A percentile compares a stretch with the other conserved stretches of the same genome.
phyloP scores from a whole-genome alignment of 2,888 invertebrate genomes.

The Machimus rusticus region DNA sequence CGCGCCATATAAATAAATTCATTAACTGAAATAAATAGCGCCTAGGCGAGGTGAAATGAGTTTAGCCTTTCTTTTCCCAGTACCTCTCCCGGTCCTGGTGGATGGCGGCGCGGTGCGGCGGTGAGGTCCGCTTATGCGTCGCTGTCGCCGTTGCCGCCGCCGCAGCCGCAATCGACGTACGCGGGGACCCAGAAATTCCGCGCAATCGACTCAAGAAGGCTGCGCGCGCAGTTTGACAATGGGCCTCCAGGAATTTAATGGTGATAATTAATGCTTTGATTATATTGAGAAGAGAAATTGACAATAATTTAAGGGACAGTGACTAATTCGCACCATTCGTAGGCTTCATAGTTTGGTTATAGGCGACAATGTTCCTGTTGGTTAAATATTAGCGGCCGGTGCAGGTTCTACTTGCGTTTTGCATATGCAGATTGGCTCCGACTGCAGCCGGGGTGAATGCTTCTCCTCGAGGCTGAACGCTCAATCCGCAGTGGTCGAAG shows the following conservation, averaged over 20 bases:
- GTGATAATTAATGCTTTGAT: slow-evolving; percentile 34
- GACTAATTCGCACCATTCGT: slow-evolving; percentile 27
- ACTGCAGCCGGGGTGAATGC: not conserved
- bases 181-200: not conserved
- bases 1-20: slow-evolving; percentile 20
- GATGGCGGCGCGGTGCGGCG: not conserved
- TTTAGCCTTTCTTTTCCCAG: not conserved
- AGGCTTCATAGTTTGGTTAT: slow-evolving; percentile 25
- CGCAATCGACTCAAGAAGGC: not conserved
- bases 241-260: slow-evolving; percentile 22
- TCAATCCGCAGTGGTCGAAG: not conserved
- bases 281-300: slow-evolving; percentile 29
- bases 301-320: slow-evolving; percentile 28
- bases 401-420: not conserved
- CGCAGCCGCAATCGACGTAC: not conserved
- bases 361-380: slow-evolving; percentile 8
- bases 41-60: slow-evolving; percentile 22
- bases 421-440: not conserved
- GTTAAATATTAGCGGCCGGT: not conserved
- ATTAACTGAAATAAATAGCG: slow-evolving; percentile 22
- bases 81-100: not conserved
- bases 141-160: not conserved
- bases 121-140: not conserved
- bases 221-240: slow-evolving; percentile 3
- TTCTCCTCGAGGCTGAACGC: not conserved